Evolutionary conservation across 2,113 vertebrate species (phyloP).

Genomic region (Seriola aureovittata): DNA sequence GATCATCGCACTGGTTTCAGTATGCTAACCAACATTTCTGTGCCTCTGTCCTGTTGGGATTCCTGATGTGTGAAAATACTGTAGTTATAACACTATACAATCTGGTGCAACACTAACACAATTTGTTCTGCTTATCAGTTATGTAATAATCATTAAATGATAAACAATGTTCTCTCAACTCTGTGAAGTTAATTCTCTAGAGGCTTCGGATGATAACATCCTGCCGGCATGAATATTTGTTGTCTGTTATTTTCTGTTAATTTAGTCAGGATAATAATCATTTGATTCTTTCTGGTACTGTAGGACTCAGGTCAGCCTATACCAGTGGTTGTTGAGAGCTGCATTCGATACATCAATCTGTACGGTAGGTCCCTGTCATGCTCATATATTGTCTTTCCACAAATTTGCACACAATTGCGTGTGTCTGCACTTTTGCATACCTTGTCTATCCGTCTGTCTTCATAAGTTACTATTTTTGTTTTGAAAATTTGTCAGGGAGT

Average conservation of each 20-base stretch:
- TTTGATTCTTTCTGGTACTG: constrained; percentile 28
- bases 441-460: background rate
- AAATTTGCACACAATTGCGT: background rate
- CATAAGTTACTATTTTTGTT: background rate
- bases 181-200: constrained; percentile 9
- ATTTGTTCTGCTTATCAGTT: constrained; percentile 26
- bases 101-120: constrained; percentile 20
- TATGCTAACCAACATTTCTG: constrained; percentile 62
- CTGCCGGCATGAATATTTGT: constrained; percentile 25
- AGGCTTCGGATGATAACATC: constrained; percentile 20
- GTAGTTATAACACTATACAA: constrained; percentile 4
- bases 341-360: constrained; percentile 97
- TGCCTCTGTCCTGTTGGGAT: constrained; percentile 59
- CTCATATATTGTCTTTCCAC: background rate
- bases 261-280: constrained; percentile 10
- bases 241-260: background rate
- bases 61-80: constrained; percentile 26
- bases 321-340: constrained; percentile 97
- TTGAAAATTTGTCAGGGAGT: background rate
- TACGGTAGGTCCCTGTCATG: constrained; percentile 87
- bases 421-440: background rate
- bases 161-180: background rate
- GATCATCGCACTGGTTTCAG: constrained; percentile 44
- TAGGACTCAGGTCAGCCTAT: constrained; percentile 96
- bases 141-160: background rate